Conservation (phyloP, 1,140 invertebrate species). For the Drosophila sp. region DNA sequence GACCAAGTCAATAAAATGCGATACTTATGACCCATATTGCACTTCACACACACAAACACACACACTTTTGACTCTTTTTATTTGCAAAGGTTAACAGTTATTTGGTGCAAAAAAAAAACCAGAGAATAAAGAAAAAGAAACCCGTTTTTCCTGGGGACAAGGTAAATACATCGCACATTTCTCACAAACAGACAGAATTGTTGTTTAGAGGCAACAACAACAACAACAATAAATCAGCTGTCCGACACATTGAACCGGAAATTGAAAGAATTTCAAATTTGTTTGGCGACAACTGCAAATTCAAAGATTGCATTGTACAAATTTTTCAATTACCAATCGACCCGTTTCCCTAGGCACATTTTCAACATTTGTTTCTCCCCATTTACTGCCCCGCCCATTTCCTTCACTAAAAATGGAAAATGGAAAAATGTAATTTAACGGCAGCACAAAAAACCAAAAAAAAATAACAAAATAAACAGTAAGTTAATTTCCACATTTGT, state of each 20-base stretch:
- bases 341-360: conserved; percentile 47
- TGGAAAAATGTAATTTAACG: conserved; percentile 57
- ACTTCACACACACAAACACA: conserved; percentile 19
- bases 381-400: conserved; percentile 56
- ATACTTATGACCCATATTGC: conserved; percentile 66
- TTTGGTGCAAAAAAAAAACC: conserved; percentile 18
- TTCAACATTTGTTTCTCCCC: conserved; percentile 33
- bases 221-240: conserved; percentile 57
- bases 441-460: conserved; percentile 24
- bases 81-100: conserved; percentile 62
- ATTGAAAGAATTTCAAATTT: conserved; percentile 56
- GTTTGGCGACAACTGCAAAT: conserved; percentile 27
- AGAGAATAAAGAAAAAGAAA: not conserved
- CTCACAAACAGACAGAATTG: conserved; percentile 17
- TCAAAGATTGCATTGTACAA: conserved; percentile 12
- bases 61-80: conserved; percentile 38
- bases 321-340: conserved; percentile 25
- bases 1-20: conserved; percentile 65
- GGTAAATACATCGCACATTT: conserved; percentile 35
- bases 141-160: conserved; percentile 26
- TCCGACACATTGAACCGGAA: conserved; percentile 55
- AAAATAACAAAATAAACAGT: conserved; percentile 40
- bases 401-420: conserved; percentile 30
- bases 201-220: no score
- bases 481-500: conserved; percentile 66